Conservation (phyloP, 1,140 invertebrate species). For the Drosophila arizonae region DNA sequence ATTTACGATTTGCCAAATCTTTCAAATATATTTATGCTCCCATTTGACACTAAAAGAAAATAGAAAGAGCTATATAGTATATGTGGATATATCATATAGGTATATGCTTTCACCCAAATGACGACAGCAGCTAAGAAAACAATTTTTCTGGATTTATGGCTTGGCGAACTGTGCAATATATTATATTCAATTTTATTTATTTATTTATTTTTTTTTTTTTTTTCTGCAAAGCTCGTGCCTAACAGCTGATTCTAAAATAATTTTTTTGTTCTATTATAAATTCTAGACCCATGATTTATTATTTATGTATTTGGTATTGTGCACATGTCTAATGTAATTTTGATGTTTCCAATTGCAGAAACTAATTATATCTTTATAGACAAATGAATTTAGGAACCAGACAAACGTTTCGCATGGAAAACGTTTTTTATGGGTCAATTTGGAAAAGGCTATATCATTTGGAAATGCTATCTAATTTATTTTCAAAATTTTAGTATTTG, state of each 20-base stretch:
- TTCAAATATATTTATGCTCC: constrained; percentile 53
- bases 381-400: neutral
- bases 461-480: no score
- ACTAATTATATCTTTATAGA: neutral
- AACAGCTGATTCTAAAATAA: constrained; percentile 25
- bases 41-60: constrained; percentile 23
- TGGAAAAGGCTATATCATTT: no score
- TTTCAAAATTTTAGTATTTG: no score
- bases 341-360: neutral
- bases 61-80: neutral
- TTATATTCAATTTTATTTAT: constrained; percentile 3
- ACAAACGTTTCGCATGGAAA: neutral
- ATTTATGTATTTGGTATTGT: neutral
- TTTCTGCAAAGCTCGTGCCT: constrained; percentile 18
- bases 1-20: constrained; percentile 51
- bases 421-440: no score
- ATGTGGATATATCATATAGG: neutral
- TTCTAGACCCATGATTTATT: neutral
- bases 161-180: constrained; percentile 10
- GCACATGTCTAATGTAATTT: constrained; percentile 20
- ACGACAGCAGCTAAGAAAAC: constrained; percentile 58
- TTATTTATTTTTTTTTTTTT: constrained; percentile 5
- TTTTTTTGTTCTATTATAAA: constrained; percentile 3
- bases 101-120: constrained; percentile 37
- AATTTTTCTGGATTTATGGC: constrained; percentile 44